These are phyloP conservation scores for Hyles euphorbiae DNA, from an alignment of 1,140 invertebrate genomes.

Conservation along the genomic window DNA sequence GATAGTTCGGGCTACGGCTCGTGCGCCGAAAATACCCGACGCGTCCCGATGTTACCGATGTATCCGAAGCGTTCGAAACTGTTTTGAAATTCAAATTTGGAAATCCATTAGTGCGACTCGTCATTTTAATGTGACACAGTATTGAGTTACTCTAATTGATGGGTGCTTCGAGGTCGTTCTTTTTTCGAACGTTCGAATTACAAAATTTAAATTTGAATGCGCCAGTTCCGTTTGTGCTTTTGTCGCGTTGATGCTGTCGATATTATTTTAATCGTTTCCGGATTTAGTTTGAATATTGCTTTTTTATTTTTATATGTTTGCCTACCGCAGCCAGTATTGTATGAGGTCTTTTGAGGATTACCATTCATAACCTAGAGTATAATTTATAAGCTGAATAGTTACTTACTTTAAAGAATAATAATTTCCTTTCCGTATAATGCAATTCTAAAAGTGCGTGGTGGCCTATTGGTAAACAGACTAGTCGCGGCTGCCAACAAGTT, in stretches of 20 bases:
- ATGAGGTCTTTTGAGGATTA: too few species aligned
- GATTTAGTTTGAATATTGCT: slow-evolving; percentile 4
- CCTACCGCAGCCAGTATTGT: too few species aligned
- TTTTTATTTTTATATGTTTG: too few species aligned
- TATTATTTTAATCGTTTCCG: slow-evolving; percentile 8
- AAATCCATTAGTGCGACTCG: slow-evolving; percentile 70
- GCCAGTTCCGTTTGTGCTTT: slow-evolving; percentile 21
- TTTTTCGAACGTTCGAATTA: slow-evolving; percentile 60
- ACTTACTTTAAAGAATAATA: too few species aligned
- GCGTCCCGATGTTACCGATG: slow-evolving; percentile 36
- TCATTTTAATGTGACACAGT: slow-evolving; percentile 72
- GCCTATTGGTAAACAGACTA: too few species aligned
- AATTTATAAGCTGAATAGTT: too few species aligned
- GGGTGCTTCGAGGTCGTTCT: slow-evolving; percentile 39
- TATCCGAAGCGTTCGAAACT: slow-evolving; percentile 32
- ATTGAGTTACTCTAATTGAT: slow-evolving; percentile 74
- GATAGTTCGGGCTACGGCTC: not conserved
- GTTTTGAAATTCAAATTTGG: slow-evolving; percentile 70
- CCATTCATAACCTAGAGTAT: too few species aligned
- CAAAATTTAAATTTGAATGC: slow-evolving; percentile 32
- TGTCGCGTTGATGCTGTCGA: slow-evolving; percentile 3
- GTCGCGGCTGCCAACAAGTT: too few species aligned
- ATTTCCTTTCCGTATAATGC: too few species aligned
- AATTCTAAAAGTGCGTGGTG: too few species aligned
- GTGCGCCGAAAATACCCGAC: not conserved